Conservation (phyloP, 1,140 invertebrate species). For the Subanguina moxae region DNA sequence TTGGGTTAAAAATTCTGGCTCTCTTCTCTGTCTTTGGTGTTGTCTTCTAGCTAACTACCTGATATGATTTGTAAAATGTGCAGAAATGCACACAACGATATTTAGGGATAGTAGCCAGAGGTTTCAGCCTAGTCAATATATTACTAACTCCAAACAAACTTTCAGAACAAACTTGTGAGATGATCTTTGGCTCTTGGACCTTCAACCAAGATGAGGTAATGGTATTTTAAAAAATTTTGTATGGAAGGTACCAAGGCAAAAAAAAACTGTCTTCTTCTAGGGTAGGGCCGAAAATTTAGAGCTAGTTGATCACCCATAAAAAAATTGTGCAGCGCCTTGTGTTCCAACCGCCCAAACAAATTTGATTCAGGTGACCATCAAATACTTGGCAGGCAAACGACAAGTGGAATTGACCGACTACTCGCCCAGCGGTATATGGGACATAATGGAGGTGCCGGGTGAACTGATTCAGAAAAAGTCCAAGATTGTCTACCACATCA, state of each 20-base stretch:
- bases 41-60: too few relatives aligned
- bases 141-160: too few relatives aligned
- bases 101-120: too few relatives aligned
- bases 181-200: slow-evolving; percentile 98
- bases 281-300: background rate
- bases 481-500: slow-evolving; percentile 54
- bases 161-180: slow-evolving; percentile 68
- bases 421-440: slow-evolving; percentile 87
- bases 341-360: background rate
- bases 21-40: too few relatives aligned
- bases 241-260: too few relatives aligned
- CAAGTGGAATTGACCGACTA: slow-evolving; percentile 89
- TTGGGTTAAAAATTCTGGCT: too few relatives aligned
- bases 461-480: slow-evolving; percentile 63
- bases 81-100: too few relatives aligned
- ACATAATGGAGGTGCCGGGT: slow-evolving; percentile 92
- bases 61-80: too few relatives aligned
- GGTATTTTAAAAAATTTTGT: background rate
- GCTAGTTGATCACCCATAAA: too few relatives aligned
- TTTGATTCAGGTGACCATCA: slow-evolving; percentile 1
- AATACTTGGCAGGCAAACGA: slow-evolving; percentile 41
- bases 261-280: background rate
- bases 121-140: too few relatives aligned
- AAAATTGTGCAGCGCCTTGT: background rate
- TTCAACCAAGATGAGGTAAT: slow-evolving; percentile 68